phyloP scores from a whole-genome alignment of 2,113 vertebrate genomes.

The Neolamprologus fasciatus region DNA sequence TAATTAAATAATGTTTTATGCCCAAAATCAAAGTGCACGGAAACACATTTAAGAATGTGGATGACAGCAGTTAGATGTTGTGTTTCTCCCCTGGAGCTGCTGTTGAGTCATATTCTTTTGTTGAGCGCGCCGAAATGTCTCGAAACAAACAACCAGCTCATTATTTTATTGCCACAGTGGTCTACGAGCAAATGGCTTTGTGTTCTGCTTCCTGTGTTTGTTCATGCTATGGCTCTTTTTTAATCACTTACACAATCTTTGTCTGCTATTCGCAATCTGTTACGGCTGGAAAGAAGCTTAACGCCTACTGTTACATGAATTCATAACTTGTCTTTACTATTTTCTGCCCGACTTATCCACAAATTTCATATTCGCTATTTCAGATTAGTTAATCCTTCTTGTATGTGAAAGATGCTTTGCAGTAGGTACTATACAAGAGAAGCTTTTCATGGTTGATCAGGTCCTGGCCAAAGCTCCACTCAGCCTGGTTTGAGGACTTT shows the following conservation, averaged over 20 bases:
- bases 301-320: slow-evolving; percentile 10
- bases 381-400: slow-evolving; percentile 13
- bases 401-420: neutral
- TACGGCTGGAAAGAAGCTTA: slow-evolving; percentile 38
- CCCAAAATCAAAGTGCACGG: neutral
- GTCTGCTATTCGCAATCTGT: neutral
- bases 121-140: no score
- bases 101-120: neutral
- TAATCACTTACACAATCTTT: slow-evolving; percentile 1
- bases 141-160: no score
- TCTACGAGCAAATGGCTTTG: no score
- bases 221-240: neutral
- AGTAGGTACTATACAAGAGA: slow-evolving; percentile 7
- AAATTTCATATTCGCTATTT: slow-evolving; percentile 11
- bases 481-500: neutral
- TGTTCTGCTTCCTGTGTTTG: neutral
- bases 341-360: neutral
- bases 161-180: no score
- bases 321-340: slow-evolving; percentile 1
- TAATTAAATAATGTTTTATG: neutral
- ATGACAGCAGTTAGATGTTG: neutral
- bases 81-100: neutral
- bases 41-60: neutral
- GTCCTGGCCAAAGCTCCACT: neutral
- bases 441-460: neutral